Evolutionary conservation across 2,888 invertebrate genomes (phyloP).

Genomic region (Diplolepis rosae): DNA sequence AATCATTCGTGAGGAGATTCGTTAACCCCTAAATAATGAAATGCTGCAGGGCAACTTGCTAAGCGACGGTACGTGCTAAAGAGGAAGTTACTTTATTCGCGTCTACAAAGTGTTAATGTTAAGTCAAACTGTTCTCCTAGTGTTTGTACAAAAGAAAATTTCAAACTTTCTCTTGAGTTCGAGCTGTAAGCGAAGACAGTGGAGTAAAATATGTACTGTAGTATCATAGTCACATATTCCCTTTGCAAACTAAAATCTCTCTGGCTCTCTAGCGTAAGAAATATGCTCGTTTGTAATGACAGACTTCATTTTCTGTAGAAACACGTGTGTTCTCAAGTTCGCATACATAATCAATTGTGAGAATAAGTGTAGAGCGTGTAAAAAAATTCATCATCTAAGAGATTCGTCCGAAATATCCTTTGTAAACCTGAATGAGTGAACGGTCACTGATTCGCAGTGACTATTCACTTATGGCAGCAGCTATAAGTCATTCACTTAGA

Average conservation of each 20-base stretch:
- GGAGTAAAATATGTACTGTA: conserved; percentile 58
- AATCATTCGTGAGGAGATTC: conserved; percentile 9
- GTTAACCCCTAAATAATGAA: conserved; percentile 15
- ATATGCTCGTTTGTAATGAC: conserved; percentile 5
- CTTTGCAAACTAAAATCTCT: conserved; percentile 51
- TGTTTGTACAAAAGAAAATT: conserved; percentile 7
- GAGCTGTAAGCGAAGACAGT: not conserved
- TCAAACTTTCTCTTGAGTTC: not conserved
- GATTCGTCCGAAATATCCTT: not conserved
- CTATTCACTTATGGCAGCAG: no score
- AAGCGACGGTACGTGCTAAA: conserved; percentile 28
- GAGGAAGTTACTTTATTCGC: conserved; percentile 11
- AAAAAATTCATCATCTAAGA: conserved; percentile 7
- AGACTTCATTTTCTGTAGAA: not conserved
- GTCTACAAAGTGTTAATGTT: conserved; percentile 29
- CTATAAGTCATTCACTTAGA: no score
- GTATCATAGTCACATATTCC: conserved; percentile 56
- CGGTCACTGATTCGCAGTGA: no score
- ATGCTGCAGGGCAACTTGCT: not conserved
- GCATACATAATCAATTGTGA: not conserved
- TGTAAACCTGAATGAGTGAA: no score
- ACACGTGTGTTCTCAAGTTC: not conserved
- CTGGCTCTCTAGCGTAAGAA: conserved; percentile 31
- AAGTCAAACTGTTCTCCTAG: not conserved
- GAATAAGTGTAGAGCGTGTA: not conserved